A percentile compares a stretch with the other conserved stretches of the same genome.
Conservation (phyloP, 2,797 vertebrate genomes). For the Sebastes baramenuke region DNA sequence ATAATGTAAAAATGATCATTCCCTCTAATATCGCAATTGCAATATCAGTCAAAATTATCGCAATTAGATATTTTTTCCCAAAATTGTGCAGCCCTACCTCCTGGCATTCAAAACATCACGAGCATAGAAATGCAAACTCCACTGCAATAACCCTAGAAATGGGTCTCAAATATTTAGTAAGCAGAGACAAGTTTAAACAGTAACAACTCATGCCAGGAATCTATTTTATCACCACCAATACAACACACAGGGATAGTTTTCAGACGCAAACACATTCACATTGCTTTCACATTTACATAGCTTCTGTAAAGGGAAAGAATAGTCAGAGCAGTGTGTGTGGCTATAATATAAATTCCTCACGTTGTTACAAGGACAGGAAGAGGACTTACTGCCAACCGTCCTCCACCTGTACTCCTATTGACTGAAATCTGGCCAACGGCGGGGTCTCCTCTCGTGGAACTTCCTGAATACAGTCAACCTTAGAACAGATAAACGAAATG, state of each 20-base stretch:
- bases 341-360: slow-evolving; percentile 77
- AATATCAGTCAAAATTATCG: too few relatives aligned
- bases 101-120: slow-evolving; percentile 19
- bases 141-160: not conserved
- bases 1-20: too few relatives aligned
- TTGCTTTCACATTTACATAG: slow-evolving; percentile 28
- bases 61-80: too few relatives aligned
- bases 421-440: slow-evolving; percentile 95
- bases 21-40: too few relatives aligned
- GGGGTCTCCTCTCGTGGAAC: slow-evolving; percentile 94
- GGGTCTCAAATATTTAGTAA: not conserved
- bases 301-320: slow-evolving; percentile 42
- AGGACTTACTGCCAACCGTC: slow-evolving; percentile 98
- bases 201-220: slow-evolving; percentile 14
- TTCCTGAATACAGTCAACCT: slow-evolving; percentile 99
- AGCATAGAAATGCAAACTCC: slow-evolving; percentile 14
- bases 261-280: slow-evolving; percentile 1
- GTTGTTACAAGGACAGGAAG: slow-evolving; percentile 78
- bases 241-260: slow-evolving; percentile 29
- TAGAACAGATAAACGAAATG: slow-evolving; percentile 60
- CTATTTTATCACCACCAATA: slow-evolving; percentile 8
- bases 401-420: slow-evolving; percentile 99
- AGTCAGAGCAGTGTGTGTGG: slow-evolving; percentile 65
- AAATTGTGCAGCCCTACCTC: too few relatives aligned
- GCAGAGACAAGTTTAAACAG: slow-evolving; percentile 18